Evolutionary conservation across 2,113 vertebrate species (phyloP).

Genomic region (Lycocorax pyrrhopterus): DNA sequence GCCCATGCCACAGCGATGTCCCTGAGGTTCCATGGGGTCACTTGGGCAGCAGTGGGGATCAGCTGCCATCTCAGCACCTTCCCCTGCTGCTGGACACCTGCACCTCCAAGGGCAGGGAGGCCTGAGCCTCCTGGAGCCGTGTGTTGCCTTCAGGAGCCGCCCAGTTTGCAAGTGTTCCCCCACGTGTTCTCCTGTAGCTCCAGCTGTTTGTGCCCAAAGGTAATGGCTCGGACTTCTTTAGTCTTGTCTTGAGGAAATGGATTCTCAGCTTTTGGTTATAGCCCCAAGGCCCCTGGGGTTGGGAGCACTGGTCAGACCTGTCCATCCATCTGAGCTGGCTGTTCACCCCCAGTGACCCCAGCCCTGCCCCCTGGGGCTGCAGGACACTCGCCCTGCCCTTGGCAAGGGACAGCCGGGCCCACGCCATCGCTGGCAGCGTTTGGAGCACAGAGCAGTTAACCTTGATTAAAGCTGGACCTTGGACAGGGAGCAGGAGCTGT

Average conservation of each 20-base stretch:
- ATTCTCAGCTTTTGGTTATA: background rate
- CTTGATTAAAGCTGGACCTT: background rate
- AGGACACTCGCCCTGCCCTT: background rate
- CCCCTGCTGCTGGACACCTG: background rate
- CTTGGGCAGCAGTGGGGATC: background rate
- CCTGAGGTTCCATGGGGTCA: fast-evolving
- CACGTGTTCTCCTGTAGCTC: background rate
- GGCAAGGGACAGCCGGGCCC: background rate
- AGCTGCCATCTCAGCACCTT: background rate
- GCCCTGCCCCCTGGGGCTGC: background rate
- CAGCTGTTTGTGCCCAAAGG: background rate
- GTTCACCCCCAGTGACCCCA: fast-evolving
- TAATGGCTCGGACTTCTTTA: background rate
- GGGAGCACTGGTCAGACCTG: background rate
- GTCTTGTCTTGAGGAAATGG: background rate
- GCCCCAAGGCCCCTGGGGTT: background rate
- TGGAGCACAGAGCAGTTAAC: background rate
- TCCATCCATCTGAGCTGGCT: background rate
- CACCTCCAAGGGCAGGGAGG: background rate
- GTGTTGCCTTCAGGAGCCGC: background rate
- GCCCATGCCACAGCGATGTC: background rate
- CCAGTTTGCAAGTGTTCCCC: background rate
- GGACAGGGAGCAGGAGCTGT: background rate
- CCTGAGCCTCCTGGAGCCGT: fast-evolving
- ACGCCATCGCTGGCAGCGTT: fast-evolving